Base-by-base conservation (phyloP, 37 sponge, comb jelly and placozoan species). In the Hormiphora californensis region DNA sequence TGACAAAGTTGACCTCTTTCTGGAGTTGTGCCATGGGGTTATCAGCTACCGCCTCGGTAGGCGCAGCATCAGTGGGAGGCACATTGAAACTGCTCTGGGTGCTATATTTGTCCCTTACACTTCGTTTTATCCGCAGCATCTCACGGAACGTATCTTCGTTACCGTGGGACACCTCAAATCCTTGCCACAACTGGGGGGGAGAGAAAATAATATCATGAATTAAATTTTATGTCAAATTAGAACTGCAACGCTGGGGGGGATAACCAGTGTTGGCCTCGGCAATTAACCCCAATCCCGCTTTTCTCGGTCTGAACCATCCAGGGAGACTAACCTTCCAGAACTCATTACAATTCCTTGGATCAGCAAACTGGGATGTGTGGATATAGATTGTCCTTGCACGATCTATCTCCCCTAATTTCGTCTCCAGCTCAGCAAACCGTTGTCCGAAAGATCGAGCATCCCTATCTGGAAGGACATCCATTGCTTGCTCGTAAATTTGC, bases 81-180 rank as follows among this genome's bases (percentile, higher is more conserved):
- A 73, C 30, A 44, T 63, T 57, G 51, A 85, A 55, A 31, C 87
- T 63, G 55, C 91, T 91, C 81, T 90, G 90, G 12, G 95, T 97
- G 89, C 93, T 97, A 78, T 55, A 97, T 89, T 97, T 93, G n/a
- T 95, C 99, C 55, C 94, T 95, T 3, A 97, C 91, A 41, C 95
- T 97, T 21, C 99, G 92, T 87, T 97, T 97, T 33, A 97, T 94
- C 9, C 99, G 89, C 85, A 97, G 90, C 99, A 97, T 94, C 87
- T 97, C 99, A 38, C 95, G 87, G 85, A 94, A 97, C 23, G 99
- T 94, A 81, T 97, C 99, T 89, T 97, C 99, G 63, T 94, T 97
- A 40, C 99, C 99, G 88, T 97, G 92, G 54, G 85, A 86, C 40
- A 97, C 95, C 63, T 97, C 99, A 91, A 94, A 97, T 81, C 91